A percentile compares a stretch with the other conserved stretches of the same genome.
Conservation (phyloP, 2,888 invertebrate species). For the Leptopilina syphax region DNA sequence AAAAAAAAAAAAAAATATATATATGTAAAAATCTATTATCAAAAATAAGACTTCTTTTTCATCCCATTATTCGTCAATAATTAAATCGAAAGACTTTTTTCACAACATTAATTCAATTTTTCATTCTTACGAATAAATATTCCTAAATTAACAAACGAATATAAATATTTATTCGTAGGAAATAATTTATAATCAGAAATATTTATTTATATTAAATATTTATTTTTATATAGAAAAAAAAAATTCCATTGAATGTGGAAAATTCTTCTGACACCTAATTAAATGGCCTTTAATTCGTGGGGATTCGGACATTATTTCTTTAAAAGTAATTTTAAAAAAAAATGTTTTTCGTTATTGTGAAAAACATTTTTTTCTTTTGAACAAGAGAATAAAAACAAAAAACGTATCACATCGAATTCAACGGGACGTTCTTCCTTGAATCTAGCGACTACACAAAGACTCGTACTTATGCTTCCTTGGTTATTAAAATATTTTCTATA, state of each 20-base stretch:
- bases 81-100: neutral
- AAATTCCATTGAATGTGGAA: neutral
- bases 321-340: neutral
- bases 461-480: constrained; percentile 63
- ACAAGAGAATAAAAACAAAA: constrained; percentile 39
- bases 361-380: neutral
- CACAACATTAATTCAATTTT: neutral
- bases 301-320: neutral
- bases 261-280: neutral
- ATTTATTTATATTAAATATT: no score
- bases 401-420: constrained; percentile 57
- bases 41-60: neutral
- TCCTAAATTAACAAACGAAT: no score
- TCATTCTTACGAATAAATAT: neutral
- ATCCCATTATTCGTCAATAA: no score
- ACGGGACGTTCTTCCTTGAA: constrained; percentile 39
- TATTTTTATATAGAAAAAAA: neutral
- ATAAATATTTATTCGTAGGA: no score
- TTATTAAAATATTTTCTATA: constrained; percentile 63
- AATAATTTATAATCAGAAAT: no score
- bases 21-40: constrained; percentile 4
- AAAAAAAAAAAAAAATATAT: neutral
- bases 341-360: neutral
- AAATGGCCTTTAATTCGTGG: constrained; percentile 10
- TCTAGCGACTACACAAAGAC: constrained; percentile 44